Base-by-base conservation (phyloP, 2,797 vertebrate species). In the Zonotrichia albicollis region DNA sequence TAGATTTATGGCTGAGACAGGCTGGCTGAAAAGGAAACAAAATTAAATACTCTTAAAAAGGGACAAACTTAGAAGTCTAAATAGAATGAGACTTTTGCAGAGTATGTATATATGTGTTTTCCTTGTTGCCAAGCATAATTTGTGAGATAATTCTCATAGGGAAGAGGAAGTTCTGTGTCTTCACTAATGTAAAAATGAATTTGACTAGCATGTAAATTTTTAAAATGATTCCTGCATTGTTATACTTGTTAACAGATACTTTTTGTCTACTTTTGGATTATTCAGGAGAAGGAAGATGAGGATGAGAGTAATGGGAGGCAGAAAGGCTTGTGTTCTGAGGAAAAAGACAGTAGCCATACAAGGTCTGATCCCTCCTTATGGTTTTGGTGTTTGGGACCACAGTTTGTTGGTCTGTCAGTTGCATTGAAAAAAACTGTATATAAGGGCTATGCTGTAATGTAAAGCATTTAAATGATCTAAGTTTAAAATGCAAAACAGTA, bases 171-270 rank as follows among this genome's bases (percentile, higher is more conserved):
- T 20, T 48, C 60, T 75, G 10, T 75, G 92, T 36, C 53, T 94
- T 92, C 66, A 43, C 40, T 51, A 53, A 34, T 54, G 58, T 84
- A 58, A 89, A 95, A 93, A 62, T 87, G 73, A 78, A 95, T 96
- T 96, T 95, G 91, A 70, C 84, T 95, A 34, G n/a, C 40, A 88
- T 94, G 87, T 83, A 93, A 80, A 89, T 94, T 89, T 90, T 62
- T 72, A 0, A 54, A 94, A 66, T 86, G 94, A 84, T 74, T 40
- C 48, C 13, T 3, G 1, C 40, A 16, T 89, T 93, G 76, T 91
- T 92, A 32, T 19, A 18, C 23, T 30, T 51, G 62, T 61, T 81
- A 91, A 57, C 18, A 38, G 62, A 50, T 89, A 73, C 36, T 85
- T 89, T 72, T 78, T 9, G 10, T 67, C 43, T 2, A 1, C 55